Evolutionary conservation across 2,888 invertebrate species (phyloP), one percentile per base, ranked within the genome.

Genomic region (Xanthia icteritia): DNA sequence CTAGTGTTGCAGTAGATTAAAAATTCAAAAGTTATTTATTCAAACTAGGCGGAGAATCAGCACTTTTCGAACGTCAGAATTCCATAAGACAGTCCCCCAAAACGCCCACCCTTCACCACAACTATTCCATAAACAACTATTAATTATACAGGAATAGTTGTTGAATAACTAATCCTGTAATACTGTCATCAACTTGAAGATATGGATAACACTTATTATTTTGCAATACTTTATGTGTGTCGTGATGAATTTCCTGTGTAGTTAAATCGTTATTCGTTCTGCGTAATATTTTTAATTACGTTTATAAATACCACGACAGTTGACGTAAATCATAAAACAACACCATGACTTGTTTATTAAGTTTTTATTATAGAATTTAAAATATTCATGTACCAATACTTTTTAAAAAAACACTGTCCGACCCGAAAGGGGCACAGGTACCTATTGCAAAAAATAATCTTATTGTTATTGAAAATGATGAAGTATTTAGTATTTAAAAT

Each of bases 311-410:
- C 75, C 51, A 56, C 60, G 68, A 65, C 64, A 20, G 71, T 73
- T 81, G 85, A 86, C 87, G 87, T 77, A 86, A 77, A 76, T 76
- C 63, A 76, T 83, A 71, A 74, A 76, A 66, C 48, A 56, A 56
- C 56, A 73, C 64, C 48, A 48, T 81, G 70, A 54, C 69, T 73
- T 61, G 61, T 73, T 81, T 70, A 51, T 4, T n/a, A 54, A n/a
- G 61, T 51, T 58, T 69, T 64, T 42, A 61, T 58, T 48, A 63
- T n/a, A 20, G 39, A 61, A 45, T 64, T 72, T 67, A 8, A 58
- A 76, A 77, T 82, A 70, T 69, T 48, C 63, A 63, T 63, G 60
- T 31, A 31, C 31, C 13, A 45, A 45, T 45, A 45, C 5, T 15
- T 45, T 13, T 45, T 15, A 45, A 15, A 45, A 42, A 45, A 45